Percentiles rank a stretch among this genome's conserved stretches.
Evolutionary conservation across 2,113 vertebrate species (phyloP).

Genomic region (Peromyscus maniculatus): DNA sequence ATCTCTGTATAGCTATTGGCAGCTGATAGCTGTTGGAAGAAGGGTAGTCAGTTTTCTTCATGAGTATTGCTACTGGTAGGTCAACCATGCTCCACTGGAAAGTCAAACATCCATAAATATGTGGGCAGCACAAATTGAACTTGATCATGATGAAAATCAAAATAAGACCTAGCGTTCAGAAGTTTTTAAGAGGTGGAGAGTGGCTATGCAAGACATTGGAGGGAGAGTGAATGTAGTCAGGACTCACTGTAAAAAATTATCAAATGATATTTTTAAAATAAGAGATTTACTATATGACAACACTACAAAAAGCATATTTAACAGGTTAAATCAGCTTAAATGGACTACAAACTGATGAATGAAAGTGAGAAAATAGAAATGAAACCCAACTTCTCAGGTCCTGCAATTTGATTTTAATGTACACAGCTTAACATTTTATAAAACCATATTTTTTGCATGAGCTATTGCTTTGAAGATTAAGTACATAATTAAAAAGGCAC

Average conservation of each 20-base stretch:
- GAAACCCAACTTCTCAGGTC: not conserved
- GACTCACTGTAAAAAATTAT: not conserved
- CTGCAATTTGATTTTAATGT: not conserved
- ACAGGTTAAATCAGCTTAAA: not conserved
- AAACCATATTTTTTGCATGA: not conserved
- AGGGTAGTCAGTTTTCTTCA: too few species aligned
- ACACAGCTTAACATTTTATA: not conserved
- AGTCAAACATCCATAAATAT: not conserved
- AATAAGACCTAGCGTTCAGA: not conserved
- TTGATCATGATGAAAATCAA: not conserved
- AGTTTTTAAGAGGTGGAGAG: not conserved
- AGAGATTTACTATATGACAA: not conserved
- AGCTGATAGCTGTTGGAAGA: too few species aligned
- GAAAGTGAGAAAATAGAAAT: not conserved
- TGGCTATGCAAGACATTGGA: not conserved
- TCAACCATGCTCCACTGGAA: not conserved
- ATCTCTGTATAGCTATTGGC: not conserved
- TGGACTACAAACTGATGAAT: not conserved
- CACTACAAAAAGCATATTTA: not conserved
- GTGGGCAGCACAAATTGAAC: too few species aligned
- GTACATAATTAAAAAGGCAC: not conserved
- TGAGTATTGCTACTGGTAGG: not conserved
- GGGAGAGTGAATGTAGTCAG: not conserved
- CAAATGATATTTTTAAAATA: not conserved
- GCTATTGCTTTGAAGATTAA: slow-evolving; percentile 1